phyloP scores from a whole-genome alignment of 2,113 vertebrate species.

The Ciconia stormi region DNA sequence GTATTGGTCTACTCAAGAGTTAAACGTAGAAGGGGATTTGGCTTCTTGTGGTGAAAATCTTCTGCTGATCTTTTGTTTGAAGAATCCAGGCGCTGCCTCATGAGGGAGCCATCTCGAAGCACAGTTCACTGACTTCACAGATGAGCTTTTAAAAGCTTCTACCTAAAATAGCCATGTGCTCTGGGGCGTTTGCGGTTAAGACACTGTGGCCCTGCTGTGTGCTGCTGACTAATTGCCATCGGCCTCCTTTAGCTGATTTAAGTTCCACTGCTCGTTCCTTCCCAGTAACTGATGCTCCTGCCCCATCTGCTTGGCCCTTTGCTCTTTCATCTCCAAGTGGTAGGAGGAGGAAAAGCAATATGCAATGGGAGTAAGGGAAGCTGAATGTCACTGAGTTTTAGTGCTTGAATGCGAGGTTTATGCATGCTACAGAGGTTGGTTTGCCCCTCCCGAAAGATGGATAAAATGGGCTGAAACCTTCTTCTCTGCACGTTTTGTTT shows the following conservation, averaged over 20 bases:
- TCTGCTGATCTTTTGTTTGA: not conserved
- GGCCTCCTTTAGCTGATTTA: not conserved
- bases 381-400: not conserved
- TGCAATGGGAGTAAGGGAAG: not conserved
- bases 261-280: not conserved
- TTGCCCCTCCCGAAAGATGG: not conserved
- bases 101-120: not conserved
- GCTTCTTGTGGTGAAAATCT: not conserved
- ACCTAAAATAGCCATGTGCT: not conserved
- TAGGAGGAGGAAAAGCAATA: not conserved
- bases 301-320: not conserved
- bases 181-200: not conserved
- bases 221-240: not conserved
- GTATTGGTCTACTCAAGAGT: not conserved
- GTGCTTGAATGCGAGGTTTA: not conserved
- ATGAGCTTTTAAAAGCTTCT: not conserved
- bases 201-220: not conserved
- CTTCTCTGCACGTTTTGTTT: not conserved
- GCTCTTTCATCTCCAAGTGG: not conserved
- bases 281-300: not conserved
- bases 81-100: not conserved
- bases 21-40: not conserved
- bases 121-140: not conserved
- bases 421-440: not conserved
- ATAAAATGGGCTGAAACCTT: not conserved